Evolutionary conservation across 2,113 vertebrate species (phyloP).

Genomic region (Oreochromis aureus): DNA sequence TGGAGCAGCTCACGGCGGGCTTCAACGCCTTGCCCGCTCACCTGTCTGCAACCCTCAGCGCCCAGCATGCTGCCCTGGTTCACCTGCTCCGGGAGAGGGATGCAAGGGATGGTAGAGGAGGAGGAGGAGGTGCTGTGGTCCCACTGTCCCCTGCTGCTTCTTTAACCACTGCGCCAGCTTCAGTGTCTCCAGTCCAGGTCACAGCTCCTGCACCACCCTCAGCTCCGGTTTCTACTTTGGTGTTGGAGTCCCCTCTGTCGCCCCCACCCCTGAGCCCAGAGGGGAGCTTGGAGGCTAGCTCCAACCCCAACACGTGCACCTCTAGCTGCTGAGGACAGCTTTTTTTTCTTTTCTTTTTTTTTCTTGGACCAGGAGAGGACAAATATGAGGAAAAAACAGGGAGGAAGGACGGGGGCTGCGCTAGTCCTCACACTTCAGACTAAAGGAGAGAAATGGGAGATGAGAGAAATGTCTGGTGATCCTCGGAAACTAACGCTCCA

Average conservation of each 20-base stretch:
- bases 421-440: constrained; percentile 18
- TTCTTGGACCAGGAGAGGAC: neutral
- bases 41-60: constrained; percentile 84
- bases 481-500: constrained; percentile 12
- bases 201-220: neutral
- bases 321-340: constrained; percentile 82
- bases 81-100: constrained; percentile 80
- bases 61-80: constrained; percentile 91
- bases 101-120: constrained; percentile 42
- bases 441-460: constrained; percentile 11
- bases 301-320: constrained; percentile 85
- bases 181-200: constrained; percentile 33
- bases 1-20: constrained; percentile 87
- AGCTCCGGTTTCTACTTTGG: constrained; percentile 64
- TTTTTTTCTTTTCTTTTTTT: neutral
- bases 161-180: constrained; percentile 19
- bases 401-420: neutral
- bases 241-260: constrained; percentile 66
- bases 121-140: constrained; percentile 33
- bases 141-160: constrained; percentile 42
- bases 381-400: neutral
- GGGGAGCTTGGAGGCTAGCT: constrained; percentile 77
- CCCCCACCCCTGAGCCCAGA: constrained; percentile 74
- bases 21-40: constrained; percentile 88
- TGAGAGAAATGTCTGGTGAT: constrained; percentile 11